Evolutionary conservation across 2,888 invertebrate species (phyloP).

Genomic region (Pilophorus perplexus): DNA sequence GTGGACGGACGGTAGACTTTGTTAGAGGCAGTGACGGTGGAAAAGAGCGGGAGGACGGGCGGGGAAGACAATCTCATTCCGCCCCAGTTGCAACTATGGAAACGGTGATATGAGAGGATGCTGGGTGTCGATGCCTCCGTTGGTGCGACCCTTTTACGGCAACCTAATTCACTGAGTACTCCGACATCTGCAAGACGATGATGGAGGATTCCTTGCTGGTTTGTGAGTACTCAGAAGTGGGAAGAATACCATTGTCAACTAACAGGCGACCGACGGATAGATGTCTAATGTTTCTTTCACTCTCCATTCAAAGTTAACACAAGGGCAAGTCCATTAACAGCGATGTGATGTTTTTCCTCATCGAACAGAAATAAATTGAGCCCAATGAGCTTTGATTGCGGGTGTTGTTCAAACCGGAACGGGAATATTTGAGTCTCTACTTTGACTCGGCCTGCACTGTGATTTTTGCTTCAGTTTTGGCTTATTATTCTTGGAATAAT

Average conservation of each 20-base stretch:
- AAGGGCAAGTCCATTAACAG: conserved; percentile 15
- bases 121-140: too few relatives aligned
- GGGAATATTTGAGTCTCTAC: too few relatives aligned
- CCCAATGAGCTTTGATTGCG: neutral
- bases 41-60: neutral
- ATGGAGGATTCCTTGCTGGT: neutral
- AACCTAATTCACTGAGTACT: conserved; percentile 5
- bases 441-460: too few relatives aligned
- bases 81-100: conserved; percentile 33
- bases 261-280: conserved; percentile 6
- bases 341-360: neutral
- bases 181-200: neutral
- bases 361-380: conserved; percentile 8
- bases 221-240: neutral
- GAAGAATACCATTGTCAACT: conserved; percentile 14
- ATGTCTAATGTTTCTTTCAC: conserved; percentile 7
- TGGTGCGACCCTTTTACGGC: neutral
- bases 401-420: too few relatives aligned
- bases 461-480: too few relatives aligned
- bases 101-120: conserved; percentile 23
- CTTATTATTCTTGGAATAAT: too few relatives aligned
- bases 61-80: conserved; percentile 27
- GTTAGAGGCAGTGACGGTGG: too few relatives aligned
- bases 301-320: neutral
- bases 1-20: too few relatives aligned